Base-by-base conservation (phyloP, 2,888 invertebrate species). In the Chrysopilus asiliformis region DNA sequence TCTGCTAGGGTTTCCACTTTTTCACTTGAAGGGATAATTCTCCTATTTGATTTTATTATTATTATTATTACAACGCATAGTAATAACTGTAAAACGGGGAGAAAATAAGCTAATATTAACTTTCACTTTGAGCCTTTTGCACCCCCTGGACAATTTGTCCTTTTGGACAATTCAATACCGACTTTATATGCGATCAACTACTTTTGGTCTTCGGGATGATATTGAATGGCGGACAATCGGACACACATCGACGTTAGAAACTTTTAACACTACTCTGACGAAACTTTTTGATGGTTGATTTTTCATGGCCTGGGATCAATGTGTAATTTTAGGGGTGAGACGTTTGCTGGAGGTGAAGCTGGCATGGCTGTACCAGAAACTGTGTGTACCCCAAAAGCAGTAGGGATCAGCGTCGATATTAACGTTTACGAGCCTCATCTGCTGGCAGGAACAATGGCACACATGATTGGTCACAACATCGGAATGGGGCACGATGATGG, bases 401-500 rank as follows among this genome's bases (percentile, higher is more conserved):
- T 91, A 18, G 93, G 91, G 44, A 85, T 97, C 52, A 89, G 89
- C 51, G 90, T 91, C 55, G 91, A 91, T 62, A 79, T 89, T 43
- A 91, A 90, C 64, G 80, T 86, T 4, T 87, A 91, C 56, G 91
- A 95, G 59, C 90, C 90, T 0, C 91, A 94, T 61, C 76, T 93
- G 40, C 71, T 90, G 20, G 95, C 93, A n/a, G 89, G 90, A 30
- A 87, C 93, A 31, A 81, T 95, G 80, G 89, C 94, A 24, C 97
- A 98, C 58, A 93, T 94, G 87, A 87, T 95, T 51, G 95, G 94
- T 12, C 97, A 98, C 61, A 91, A 93, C 58, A 82, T 97, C 51
- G 95, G 97, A 62, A 80, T 93, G 78, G 83, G 82, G 5, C 97
- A 98, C 64, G 97, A 97, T 60, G 87, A 91, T 55, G 84, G 82